Evolutionary conservation across 2,113 vertebrate species (phyloP).

Genomic region (Synchiropus splendidus): DNA sequence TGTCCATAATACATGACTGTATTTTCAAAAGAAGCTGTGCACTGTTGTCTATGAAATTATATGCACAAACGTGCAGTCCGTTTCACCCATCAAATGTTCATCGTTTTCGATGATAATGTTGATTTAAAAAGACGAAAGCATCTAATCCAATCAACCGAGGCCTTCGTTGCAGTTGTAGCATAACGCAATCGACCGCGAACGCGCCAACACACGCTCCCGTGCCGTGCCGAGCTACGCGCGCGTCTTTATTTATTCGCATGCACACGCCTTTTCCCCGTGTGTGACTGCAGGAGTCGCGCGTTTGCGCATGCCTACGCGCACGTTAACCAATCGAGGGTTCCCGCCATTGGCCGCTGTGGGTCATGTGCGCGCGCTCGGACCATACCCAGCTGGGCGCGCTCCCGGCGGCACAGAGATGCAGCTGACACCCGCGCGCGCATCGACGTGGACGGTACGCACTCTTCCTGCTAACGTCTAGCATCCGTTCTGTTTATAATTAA

Average conservation of each 20-base stretch:
- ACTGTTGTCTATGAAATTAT: no score
- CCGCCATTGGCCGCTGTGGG: conserved; percentile 40
- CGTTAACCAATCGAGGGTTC: conserved; percentile 28
- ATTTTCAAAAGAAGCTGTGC: no score
- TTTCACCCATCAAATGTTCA: no score
- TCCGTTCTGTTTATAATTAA: background rate
- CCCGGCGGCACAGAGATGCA: conserved; percentile 1
- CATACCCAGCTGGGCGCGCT: background rate
- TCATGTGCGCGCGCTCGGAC: conserved; percentile 43
- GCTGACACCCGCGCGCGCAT: conserved; percentile 20
- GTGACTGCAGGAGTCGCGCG: conserved; percentile 1
- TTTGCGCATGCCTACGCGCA: conserved; percentile 7
- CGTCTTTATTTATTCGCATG: background rate
- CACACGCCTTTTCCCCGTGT: background rate
- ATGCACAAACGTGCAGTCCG: no score
- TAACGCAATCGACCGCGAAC: no score
- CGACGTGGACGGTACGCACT: conserved; percentile 20
- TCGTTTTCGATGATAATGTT: no score
- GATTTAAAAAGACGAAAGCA: no score
- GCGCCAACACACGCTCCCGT: no score
- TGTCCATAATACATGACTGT: no score
- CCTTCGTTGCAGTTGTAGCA: no score
- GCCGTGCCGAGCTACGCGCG: no score
- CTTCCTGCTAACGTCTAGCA: background rate
- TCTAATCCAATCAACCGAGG: no score